Percentiles rank a stretch among this genome's conserved stretches.
These are phyloP conservation scores for Rhynchomys soricoides DNA, from an alignment of 2,113 vertebrate genomes.

Conservation along the genomic window DNA sequence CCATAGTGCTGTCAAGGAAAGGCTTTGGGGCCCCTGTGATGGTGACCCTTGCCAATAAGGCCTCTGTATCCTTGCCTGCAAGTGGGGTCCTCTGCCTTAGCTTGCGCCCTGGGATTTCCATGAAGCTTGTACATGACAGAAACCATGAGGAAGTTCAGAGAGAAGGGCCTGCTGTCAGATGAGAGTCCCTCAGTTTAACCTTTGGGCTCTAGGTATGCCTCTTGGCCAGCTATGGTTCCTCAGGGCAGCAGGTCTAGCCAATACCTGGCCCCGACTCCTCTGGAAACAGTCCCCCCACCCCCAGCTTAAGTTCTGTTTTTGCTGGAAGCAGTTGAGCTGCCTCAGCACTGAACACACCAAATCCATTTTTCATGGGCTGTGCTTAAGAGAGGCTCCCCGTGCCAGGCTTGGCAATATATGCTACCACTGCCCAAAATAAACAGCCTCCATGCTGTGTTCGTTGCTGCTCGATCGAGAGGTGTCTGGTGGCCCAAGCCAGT, in stretches of 20 bases:
- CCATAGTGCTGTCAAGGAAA: not conserved
- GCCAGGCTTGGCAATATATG: constrained; percentile 61
- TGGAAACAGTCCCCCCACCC: not conserved
- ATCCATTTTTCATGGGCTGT: constrained; percentile 75
- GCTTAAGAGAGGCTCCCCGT: constrained; percentile 7
- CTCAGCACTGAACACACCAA: constrained; percentile 73
- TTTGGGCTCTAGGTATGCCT: not conserved
- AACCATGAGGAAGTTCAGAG: not conserved
- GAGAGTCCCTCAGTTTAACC: not conserved
- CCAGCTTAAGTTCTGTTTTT: constrained; percentile 58
- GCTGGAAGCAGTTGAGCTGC: constrained; percentile 64
- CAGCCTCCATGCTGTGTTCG: constrained; percentile 50
- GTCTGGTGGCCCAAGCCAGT: not conserved
- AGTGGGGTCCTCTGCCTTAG: not conserved
- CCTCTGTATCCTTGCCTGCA: not conserved
- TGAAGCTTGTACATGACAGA: not conserved
- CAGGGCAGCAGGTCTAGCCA: fast-evolving
- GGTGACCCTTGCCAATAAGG: not conserved
- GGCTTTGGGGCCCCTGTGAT: not conserved
- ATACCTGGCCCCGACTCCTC: not conserved
- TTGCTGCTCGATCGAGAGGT: not conserved
- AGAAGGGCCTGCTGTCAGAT: not conserved
- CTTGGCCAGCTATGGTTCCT: fast-evolving
- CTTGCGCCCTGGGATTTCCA: not conserved
- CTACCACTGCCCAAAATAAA: constrained; percentile 60